Conservation (phyloP, 2,113 vertebrate species). For the Nannospalax galili region DNA sequence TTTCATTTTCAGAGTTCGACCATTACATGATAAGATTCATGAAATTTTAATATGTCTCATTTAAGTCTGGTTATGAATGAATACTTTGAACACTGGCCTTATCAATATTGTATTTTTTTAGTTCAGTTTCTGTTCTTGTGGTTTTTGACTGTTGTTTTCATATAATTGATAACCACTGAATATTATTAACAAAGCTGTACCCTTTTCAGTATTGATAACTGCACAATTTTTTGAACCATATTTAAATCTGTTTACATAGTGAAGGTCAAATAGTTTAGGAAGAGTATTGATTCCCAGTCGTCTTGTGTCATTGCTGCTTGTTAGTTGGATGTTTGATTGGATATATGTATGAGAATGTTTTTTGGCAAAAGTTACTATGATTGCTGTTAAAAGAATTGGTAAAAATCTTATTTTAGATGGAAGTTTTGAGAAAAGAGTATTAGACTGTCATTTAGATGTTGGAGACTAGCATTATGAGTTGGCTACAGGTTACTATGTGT, state of each 20-base stretch:
- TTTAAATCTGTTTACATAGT: constrained; percentile 27
- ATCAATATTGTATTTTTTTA: background rate
- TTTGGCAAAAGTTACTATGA: constrained; percentile 17
- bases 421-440: background rate
- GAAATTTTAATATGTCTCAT: background rate
- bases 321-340: background rate
- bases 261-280: constrained; percentile 15
- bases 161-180: background rate
- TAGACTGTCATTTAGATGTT: constrained; percentile 21
- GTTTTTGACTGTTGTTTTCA: background rate
- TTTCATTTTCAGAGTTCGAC: too few relatives aligned
- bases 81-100: background rate
- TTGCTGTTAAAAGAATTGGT: background rate
- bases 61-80: background rate
- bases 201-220: constrained; percentile 15
- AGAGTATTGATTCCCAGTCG: background rate
- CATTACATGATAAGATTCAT: too few relatives aligned
- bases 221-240: background rate
- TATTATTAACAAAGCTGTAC: background rate
- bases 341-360: background rate
- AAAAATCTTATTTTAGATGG: constrained; percentile 22
- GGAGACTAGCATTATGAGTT: constrained; percentile 7
- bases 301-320: background rate
- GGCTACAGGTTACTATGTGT: background rate
- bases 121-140: constrained; percentile 11